Percentiles rank a stretch among this genome's conserved stretches.
Conservation (phyloP, 2,888 invertebrate genomes). For the Orthosia gothica region DNA sequence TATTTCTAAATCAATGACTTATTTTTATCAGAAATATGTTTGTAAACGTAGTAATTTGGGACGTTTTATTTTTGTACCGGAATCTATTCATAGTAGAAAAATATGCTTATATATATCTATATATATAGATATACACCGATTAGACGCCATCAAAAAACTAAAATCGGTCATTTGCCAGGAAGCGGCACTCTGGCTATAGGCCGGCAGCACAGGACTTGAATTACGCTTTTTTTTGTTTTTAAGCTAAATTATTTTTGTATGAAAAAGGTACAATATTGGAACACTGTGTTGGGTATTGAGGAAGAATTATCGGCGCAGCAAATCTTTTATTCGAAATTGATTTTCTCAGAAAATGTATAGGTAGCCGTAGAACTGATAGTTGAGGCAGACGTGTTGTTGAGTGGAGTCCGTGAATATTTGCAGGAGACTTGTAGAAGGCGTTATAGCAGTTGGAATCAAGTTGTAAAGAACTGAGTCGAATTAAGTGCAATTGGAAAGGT, state of each 20-base stretch:
- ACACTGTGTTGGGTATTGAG: conserved; percentile 1
- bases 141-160: too few relatives aligned
- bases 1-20: too few relatives aligned
- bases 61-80: too few relatives aligned
- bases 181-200: too few relatives aligned
- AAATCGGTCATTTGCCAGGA: too few relatives aligned
- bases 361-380: neutral
- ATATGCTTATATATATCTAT: too few relatives aligned
- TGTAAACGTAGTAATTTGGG: too few relatives aligned
- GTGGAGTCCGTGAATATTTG: neutral
- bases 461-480: neutral
- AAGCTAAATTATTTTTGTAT: conserved; percentile 30
- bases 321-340: neutral
- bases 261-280: conserved; percentile 14
- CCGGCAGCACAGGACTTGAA: conserved; percentile 39
- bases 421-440: too few relatives aligned
- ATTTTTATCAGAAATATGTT: too few relatives aligned
- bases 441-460: too few relatives aligned
- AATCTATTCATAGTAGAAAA: too few relatives aligned
- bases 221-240: conserved; percentile 44
- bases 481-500: neutral
- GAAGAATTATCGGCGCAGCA: neutral
- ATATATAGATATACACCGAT: too few relatives aligned
- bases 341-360: neutral
- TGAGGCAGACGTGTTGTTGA: neutral